Conservation (phyloP, 2,113 vertebrate genomes). For the Callipepla californica region DNA sequence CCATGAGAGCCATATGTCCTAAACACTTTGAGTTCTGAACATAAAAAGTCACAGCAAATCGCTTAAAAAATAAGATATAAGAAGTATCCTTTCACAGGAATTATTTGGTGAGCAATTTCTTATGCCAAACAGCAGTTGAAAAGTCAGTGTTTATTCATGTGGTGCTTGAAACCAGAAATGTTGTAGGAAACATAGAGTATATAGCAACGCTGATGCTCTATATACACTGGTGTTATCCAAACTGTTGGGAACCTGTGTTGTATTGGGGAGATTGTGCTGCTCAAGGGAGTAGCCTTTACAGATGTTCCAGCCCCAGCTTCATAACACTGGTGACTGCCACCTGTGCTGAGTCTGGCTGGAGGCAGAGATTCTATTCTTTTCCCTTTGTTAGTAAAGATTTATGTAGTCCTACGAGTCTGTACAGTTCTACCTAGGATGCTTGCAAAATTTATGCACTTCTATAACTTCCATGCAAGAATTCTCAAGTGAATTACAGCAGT, state of each 20-base stretch:
- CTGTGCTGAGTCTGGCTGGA: background rate
- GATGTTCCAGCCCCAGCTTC: background rate
- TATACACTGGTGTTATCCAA: background rate
- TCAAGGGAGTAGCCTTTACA: background rate
- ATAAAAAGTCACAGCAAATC: background rate
- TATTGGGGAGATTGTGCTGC: background rate
- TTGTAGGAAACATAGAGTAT: background rate
- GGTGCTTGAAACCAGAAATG: background rate
- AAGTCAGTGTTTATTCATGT: background rate
- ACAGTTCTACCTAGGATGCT: background rate
- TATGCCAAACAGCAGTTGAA: background rate
- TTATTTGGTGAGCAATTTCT: background rate
- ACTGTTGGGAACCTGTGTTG: background rate
- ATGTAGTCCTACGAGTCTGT: background rate
- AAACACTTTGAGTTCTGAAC: background rate
- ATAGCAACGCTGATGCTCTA: background rate
- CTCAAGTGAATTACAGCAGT: background rate
- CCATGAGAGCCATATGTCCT: background rate
- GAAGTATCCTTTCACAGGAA: background rate
- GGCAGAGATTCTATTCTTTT: fast-evolving
- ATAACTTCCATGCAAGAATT: fast-evolving
- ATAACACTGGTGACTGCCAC: fast-evolving
- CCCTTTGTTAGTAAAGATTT: background rate
- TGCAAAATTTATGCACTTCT: background rate
- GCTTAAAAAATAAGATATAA: background rate